phyloP scores from a whole-genome alignment of 2,888 invertebrate genomes.

The Microctonus aethiopoides region DNA sequence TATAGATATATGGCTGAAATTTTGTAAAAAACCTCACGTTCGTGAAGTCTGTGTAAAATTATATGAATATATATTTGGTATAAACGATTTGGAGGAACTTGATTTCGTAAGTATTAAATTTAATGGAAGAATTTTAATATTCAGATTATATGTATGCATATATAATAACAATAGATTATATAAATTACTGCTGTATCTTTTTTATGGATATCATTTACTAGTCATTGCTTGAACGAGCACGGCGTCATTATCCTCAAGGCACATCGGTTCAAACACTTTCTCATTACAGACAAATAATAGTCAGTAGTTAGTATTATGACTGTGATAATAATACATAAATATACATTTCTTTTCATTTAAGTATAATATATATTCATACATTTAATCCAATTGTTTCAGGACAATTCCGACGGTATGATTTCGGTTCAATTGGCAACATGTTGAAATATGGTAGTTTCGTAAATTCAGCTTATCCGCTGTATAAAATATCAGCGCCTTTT shows the following conservation, averaged over 20 bases:
- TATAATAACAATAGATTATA: no score
- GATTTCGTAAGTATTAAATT: constrained; percentile 48
- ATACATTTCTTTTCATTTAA: background rate
- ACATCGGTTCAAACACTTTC: constrained; percentile 53
- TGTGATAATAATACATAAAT: background rate
- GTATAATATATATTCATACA: constrained; percentile 4
- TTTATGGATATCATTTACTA: no score
- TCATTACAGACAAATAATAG: constrained; percentile 55
- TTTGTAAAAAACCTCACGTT: constrained; percentile 49
- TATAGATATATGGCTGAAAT: background rate
- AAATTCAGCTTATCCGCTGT: constrained; percentile 58
- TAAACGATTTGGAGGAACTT: constrained; percentile 49
- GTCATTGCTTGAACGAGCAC: constrained; percentile 47
- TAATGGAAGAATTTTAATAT: background rate
- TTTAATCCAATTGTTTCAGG: constrained; percentile 36
- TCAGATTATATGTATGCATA: background rate
- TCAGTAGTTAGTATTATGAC: constrained; percentile 47
- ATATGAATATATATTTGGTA: constrained; percentile 46
- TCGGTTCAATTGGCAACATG: constrained; percentile 45
- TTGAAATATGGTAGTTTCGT: constrained; percentile 42
- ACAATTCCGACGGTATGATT: constrained; percentile 49
- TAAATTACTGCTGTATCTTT: no score
- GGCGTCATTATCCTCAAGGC: constrained; percentile 56
- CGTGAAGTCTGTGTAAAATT: constrained; percentile 48
- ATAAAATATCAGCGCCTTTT: constrained; percentile 54